Conservation (phyloP, 2,113 vertebrate species). For the Antigone vipio region DNA sequence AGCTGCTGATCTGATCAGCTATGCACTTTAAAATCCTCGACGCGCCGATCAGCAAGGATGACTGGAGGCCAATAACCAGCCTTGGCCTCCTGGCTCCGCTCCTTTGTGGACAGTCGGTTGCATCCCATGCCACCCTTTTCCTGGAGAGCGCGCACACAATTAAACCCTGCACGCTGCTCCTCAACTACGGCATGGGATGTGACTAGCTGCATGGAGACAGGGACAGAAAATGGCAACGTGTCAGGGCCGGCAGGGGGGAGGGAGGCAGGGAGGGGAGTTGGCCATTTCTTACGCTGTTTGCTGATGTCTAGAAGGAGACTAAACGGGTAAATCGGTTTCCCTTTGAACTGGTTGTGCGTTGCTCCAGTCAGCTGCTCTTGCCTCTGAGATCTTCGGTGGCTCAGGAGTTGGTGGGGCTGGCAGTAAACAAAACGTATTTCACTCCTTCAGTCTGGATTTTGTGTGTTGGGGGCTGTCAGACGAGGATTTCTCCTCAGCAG, state of each 20-base stretch:
- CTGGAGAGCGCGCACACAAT: neutral
- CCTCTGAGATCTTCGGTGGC: neutral
- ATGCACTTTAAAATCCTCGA: conserved; percentile 2
- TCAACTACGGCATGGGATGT: neutral
- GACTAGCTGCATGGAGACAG: neutral
- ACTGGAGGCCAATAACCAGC: neutral
- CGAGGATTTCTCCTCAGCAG: neutral
- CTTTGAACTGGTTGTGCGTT: neutral
- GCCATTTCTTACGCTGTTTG: neutral
- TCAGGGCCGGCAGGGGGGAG: neutral
- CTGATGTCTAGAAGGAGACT: neutral
- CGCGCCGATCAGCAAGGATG: neutral
- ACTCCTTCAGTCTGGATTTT: neutral
- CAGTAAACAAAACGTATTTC: neutral
- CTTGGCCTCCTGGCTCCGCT: conserved; percentile 17
- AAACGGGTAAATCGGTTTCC: neutral
- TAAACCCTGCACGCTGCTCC: neutral
- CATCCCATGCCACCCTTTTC: neutral
- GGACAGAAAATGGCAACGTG: conserved; percentile 22
- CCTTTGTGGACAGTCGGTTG: neutral
- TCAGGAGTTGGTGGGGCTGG: neutral
- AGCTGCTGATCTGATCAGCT: conserved; percentile 51
- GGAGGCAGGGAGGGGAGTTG: neutral
- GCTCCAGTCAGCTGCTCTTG: neutral
- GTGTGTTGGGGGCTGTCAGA: neutral